Evolutionary conservation across 2,113 vertebrate species (phyloP).

Genomic region (Phrynosoma platyrhinos): DNA sequence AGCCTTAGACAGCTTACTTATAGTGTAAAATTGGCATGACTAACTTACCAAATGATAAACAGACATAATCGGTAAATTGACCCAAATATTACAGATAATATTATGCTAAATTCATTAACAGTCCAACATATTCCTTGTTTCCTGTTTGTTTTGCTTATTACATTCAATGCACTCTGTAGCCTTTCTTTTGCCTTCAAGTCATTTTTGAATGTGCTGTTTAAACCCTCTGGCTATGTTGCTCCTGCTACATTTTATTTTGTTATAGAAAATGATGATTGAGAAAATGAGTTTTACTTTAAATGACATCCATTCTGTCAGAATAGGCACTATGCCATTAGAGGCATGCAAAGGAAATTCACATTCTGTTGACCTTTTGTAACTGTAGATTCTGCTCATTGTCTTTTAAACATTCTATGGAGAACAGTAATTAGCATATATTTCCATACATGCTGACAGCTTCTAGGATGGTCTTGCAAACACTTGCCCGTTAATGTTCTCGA

Average conservation of each 20-base stretch:
- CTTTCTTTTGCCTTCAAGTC: slow-evolving; percentile 39
- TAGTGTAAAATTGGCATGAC: neutral
- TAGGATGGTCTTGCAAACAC: slow-evolving; percentile 22
- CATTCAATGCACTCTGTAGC: neutral
- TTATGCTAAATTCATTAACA: slow-evolving; percentile 45
- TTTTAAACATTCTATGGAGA: slow-evolving; percentile 61
- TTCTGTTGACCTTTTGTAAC: slow-evolving; percentile 66
- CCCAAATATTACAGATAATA: rapidly evolving
- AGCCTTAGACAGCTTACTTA: neutral
- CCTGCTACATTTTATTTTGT: slow-evolving; percentile 40
- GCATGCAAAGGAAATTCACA: slow-evolving; percentile 43
- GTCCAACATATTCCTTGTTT: neutral
- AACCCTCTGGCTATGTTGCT: slow-evolving; percentile 30
- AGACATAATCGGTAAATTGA: neutral
- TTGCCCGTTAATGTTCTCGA: slow-evolving; percentile 32
- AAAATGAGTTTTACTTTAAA: slow-evolving; percentile 66
- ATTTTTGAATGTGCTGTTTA: slow-evolving; percentile 1
- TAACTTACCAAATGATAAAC: neutral
- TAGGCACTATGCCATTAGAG: slow-evolving; percentile 34
- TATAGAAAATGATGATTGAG: slow-evolving; percentile 40
- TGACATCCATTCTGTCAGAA: slow-evolving; percentile 45
- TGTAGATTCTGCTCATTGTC: slow-evolving; percentile 63
- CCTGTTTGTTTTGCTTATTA: neutral
- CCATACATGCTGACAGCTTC: slow-evolving; percentile 54
- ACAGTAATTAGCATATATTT: slow-evolving; percentile 67